phyloP scores from a whole-genome alignment of 2,888 invertebrate genomes.

The Heliconius hortense region DNA sequence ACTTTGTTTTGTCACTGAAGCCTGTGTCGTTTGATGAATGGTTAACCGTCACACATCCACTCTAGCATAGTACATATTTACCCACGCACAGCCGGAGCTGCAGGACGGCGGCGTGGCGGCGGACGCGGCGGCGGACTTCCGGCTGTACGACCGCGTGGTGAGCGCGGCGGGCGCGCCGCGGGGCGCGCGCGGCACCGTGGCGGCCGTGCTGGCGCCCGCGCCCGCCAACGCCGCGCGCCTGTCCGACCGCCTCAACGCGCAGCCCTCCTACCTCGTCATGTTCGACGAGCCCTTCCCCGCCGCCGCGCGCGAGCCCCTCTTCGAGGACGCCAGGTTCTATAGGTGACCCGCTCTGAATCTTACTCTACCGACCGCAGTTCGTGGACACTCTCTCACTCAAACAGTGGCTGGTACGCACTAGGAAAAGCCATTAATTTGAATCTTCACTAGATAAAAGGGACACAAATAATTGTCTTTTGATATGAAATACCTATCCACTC shows the following conservation, averaged over 20 bases:
- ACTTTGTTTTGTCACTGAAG: no score
- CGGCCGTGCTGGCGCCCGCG: slow-evolving; percentile 81
- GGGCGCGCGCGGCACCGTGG: slow-evolving; percentile 92
- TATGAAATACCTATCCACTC: no score
- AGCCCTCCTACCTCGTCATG: slow-evolving; percentile 88
- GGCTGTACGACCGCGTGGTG: slow-evolving; percentile 92
- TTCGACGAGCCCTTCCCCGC: slow-evolving; percentile 90
- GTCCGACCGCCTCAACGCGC: slow-evolving; percentile 78
- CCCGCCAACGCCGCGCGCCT: slow-evolving; percentile 70
- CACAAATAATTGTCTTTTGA: no score
- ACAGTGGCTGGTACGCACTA: no score
- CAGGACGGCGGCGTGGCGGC: slow-evolving; percentile 83
- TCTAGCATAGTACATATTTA: no score
- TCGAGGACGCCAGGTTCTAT: slow-evolving; percentile 63
- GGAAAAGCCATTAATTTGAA: no score
- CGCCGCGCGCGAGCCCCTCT: slow-evolving; percentile 70
- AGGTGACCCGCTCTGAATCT: no score
- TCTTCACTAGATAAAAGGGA: no score
- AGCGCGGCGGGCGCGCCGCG: slow-evolving; percentile 89
- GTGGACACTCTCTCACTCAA: no score
- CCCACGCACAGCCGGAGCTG: slow-evolving; percentile 48
- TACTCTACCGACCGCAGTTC: no score
- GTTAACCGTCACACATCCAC: no score
- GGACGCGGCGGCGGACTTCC: slow-evolving; percentile 85
- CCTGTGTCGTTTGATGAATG: no score